Conservation (phyloP, 2,113 vertebrate genomes). For the Regulus satrapa region DNA sequence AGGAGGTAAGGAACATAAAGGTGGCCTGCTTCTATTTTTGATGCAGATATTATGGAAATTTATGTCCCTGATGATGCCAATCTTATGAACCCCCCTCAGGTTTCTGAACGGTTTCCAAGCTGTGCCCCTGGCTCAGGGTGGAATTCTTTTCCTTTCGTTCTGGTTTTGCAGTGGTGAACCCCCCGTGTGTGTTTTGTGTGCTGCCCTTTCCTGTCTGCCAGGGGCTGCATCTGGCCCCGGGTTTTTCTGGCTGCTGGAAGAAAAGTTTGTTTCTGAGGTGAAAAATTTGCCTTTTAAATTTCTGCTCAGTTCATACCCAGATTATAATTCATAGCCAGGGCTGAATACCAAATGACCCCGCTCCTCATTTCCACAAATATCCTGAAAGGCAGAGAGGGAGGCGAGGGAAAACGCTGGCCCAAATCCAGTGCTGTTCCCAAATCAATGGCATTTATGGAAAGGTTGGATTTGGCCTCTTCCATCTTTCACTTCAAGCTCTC, state of each 20-base stretch:
- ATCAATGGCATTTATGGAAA: conserved; percentile 22
- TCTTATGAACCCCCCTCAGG: conserved; percentile 40
- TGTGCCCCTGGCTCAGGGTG: neutral
- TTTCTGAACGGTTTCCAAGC: conserved; percentile 56
- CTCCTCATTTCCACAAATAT: conserved; percentile 56
- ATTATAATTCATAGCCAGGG: conserved; percentile 54
- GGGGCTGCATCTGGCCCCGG: neutral
- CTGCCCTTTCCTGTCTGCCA: neutral
- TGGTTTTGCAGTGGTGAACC: neutral
- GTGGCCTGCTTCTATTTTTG: conserved; percentile 13
- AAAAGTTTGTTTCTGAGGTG: conserved; percentile 47
- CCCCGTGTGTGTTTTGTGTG: neutral
- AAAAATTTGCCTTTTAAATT: conserved; percentile 62
- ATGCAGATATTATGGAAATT: conserved; percentile 67
- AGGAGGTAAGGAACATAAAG: conserved; percentile 14
- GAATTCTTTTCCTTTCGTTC: neutral
- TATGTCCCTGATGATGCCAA: conserved; percentile 60
- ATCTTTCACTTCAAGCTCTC: conserved; percentile 12
- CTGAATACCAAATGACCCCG: conserved; percentile 55
- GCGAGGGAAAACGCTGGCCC: conserved; percentile 14
- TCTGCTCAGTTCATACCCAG: neutral
- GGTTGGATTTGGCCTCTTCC: conserved; percentile 24
- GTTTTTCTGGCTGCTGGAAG: neutral
- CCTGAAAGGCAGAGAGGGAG: conserved; percentile 19
- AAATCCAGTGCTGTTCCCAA: neutral